Evolutionary conservation across 1,140 invertebrate genomes (phyloP), one percentile per base, ranked within the genome.

Genomic region (Rhagoletis zephyria): DNA sequence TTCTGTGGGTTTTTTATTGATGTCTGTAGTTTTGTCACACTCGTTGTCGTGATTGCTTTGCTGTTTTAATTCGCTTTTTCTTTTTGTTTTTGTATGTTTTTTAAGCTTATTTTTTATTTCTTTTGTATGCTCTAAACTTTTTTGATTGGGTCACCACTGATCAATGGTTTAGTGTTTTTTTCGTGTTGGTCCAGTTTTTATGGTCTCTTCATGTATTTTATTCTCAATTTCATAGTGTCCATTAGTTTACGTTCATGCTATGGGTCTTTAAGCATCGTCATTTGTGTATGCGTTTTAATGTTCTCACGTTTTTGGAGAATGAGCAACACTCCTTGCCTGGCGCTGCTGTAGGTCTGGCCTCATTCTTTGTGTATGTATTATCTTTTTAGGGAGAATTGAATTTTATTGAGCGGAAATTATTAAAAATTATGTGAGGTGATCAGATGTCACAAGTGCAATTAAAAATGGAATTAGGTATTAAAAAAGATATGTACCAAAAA

Each of bases 391-490:
- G 10, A 9, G 5, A 42, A 19, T 4, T 19, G n/a, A 12, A 7
- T 12, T 45, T 19, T 56, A 81, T 56, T 56, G 74, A 81, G 42
- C n/a, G 67, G 16, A 74, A 74, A 74, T 45, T 63, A 63, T 16
- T 4, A 74, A 45, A 74, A 74, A 74, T 74, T 45, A 12, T 45
- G 40, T 48, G 14, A 16, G 16, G 67, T 56, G 74, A 81, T 81
- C 74, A 81, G 56, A 81, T 81, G 74, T 81, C 74, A 81, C n/a
- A 51, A 19, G 19, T n/a, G 74, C 48, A 81, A 81, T 56, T 30
- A 81, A 81, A 81, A 81, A 63, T n/a, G 3, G 12, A 14, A n/a
- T 14, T 14, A 63, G 12, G 40, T 45, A 14, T 70, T 42, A 19
- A 70, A 45, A 45, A 9, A 45, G 40, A 12, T 40, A 40, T 40